These are phyloP conservation scores for Oncorhynchus masou DNA, from an alignment of 2,113 vertebrate species.

Conservation along the genomic window DNA sequence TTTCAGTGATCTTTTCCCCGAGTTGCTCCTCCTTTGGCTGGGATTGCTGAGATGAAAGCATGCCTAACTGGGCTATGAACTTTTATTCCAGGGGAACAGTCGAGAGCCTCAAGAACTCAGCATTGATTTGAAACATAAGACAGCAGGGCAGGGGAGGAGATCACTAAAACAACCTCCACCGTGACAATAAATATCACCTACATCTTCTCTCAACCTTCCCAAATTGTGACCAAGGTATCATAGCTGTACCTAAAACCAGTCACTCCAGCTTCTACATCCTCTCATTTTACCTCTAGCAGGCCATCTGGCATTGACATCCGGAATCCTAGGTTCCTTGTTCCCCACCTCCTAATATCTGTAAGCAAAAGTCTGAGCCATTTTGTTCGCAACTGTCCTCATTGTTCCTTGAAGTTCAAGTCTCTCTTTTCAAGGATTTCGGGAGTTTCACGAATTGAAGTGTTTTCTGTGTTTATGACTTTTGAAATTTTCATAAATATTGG, in stretches of 20 bases:
- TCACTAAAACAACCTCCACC: too few species aligned
- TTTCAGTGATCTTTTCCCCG: neutral
- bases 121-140: neutral
- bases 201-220: too few species aligned
- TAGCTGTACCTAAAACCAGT: too few species aligned
- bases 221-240: too few species aligned
- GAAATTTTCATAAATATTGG: slow-evolving; percentile 7
- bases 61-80: neutral
- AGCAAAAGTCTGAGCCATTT: neutral
- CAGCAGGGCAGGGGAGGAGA: neutral
- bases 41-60: neutral
- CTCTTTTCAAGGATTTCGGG: too few species aligned
- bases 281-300: too few species aligned
- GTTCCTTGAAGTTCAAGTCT: too few species aligned
- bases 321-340: neutral
- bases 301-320: neutral
- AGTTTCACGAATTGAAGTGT: neutral
- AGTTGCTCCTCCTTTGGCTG: neutral
- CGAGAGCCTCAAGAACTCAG: neutral
- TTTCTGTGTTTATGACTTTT: slow-evolving; percentile 18
- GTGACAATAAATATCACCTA: too few species aligned
- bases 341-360: neutral
- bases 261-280: too few species aligned
- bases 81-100: neutral
- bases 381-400: neutral